Conservation (phyloP, 2,113 vertebrate species). For the Glaucomys volans region DNA sequence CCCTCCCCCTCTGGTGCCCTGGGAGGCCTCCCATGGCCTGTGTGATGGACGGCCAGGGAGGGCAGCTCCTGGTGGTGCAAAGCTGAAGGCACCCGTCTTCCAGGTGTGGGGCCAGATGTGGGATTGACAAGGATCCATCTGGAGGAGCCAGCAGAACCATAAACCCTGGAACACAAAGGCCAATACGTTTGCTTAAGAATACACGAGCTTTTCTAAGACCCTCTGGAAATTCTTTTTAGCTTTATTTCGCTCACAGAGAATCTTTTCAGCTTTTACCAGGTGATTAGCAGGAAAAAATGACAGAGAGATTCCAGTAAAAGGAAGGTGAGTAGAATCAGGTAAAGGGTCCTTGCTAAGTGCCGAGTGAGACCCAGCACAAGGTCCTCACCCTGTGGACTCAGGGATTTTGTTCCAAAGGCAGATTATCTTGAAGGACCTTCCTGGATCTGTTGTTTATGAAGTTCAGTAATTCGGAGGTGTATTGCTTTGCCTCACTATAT, state of each 20-base stretch:
- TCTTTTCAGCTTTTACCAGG: background rate
- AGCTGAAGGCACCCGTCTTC: too few species aligned
- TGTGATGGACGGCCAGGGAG: background rate
- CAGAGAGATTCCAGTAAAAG: background rate
- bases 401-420: too few species aligned
- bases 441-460: background rate
- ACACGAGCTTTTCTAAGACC: background rate
- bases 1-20: background rate
- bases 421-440: background rate
- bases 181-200: background rate
- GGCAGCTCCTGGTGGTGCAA: too few species aligned
- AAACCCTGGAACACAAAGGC: background rate
- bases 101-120: background rate
- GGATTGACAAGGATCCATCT: too few species aligned
- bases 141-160: background rate
- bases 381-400: accelerated
- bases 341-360: too few species aligned
- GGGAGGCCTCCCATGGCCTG: background rate
- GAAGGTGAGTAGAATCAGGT: too few species aligned
- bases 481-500: accelerated
- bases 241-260: background rate
- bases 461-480: background rate
- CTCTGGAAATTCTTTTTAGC: too few species aligned
- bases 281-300: background rate
- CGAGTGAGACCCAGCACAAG: accelerated